phyloP scores from a whole-genome alignment of 2,797 vertebrate species.

The Neosilurus hyrtlii region DNA sequence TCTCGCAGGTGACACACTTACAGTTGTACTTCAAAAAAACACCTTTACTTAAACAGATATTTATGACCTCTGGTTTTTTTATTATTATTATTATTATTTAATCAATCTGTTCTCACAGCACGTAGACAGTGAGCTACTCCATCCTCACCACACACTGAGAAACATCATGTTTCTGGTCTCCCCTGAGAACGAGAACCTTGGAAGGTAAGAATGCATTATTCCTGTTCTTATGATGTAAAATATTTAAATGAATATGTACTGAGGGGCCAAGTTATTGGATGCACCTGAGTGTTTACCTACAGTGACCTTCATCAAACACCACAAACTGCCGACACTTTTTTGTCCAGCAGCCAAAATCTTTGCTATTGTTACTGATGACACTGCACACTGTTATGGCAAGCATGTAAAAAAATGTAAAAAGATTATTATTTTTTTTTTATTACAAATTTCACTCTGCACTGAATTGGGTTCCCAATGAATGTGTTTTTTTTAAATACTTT shows the following conservation, averaged over 20 bases:
- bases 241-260: not conserved
- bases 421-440: too few relatives aligned
- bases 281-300: not conserved
- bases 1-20: slow-evolving; percentile 85
- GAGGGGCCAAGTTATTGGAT: not conserved
- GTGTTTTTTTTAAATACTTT: not conserved
- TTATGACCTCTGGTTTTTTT: not conserved
- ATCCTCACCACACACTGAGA: slow-evolving; percentile 94
- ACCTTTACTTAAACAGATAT: not conserved
- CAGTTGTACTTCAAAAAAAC: not conserved
- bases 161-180: slow-evolving; percentile 96
- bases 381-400: not conserved
- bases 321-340: too few relatives aligned
- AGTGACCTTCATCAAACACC: not conserved
- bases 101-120: slow-evolving; percentile 70
- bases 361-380: not conserved
- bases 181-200: slow-evolving; percentile 84
- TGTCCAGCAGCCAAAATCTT: not conserved
- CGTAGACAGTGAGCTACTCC: slow-evolving; percentile 90
- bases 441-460: not conserved
- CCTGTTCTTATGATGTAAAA: not conserved
- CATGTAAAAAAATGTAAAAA: too few relatives aligned
- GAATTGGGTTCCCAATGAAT: too few relatives aligned
- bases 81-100: too few relatives aligned
- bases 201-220: slow-evolving; percentile 79